Evolutionary conservation across 2,797 vertebrate species (phyloP).

Genomic region (Tachyglossus aculeatus): DNA sequence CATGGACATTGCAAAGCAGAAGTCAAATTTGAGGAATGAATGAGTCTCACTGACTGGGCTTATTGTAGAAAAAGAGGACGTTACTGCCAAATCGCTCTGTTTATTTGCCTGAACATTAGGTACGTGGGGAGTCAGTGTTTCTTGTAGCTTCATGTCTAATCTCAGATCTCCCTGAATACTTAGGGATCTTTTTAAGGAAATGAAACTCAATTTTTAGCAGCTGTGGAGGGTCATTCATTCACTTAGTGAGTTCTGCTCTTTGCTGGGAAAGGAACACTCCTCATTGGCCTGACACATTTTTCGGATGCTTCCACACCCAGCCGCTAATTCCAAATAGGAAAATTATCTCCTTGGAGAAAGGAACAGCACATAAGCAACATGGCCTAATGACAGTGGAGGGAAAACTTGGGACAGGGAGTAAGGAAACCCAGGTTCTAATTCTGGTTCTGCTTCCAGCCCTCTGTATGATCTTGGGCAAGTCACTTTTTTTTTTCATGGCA

Average conservation of each 20-base stretch:
- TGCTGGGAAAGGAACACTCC: background rate
- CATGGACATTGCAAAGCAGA: conserved; percentile 26
- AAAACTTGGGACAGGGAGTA: background rate
- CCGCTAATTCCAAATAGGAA: background rate
- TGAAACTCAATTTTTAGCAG: background rate
- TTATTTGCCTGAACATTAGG: conserved; percentile 29
- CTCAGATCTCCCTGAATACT: background rate
- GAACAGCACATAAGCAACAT: background rate
- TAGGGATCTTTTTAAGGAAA: background rate
- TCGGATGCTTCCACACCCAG: background rate
- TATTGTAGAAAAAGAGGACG: background rate
- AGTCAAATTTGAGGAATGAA: conserved; percentile 6
- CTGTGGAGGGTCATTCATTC: background rate
- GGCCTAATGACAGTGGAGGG: background rate
- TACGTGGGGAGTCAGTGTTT: background rate
- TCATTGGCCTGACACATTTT: background rate
- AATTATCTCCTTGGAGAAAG: background rate
- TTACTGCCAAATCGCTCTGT: background rate
- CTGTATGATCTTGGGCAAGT: too few species aligned
- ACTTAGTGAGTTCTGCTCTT: background rate
- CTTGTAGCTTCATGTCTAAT: background rate
- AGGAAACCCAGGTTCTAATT: background rate
- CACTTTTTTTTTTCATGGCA: too few species aligned
- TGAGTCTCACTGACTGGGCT: background rate
- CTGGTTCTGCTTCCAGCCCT: background rate